Evolutionary conservation across 2,113 vertebrate genomes (phyloP).

Genomic region (Sinocyclocheilus anshuiensis): DNA sequence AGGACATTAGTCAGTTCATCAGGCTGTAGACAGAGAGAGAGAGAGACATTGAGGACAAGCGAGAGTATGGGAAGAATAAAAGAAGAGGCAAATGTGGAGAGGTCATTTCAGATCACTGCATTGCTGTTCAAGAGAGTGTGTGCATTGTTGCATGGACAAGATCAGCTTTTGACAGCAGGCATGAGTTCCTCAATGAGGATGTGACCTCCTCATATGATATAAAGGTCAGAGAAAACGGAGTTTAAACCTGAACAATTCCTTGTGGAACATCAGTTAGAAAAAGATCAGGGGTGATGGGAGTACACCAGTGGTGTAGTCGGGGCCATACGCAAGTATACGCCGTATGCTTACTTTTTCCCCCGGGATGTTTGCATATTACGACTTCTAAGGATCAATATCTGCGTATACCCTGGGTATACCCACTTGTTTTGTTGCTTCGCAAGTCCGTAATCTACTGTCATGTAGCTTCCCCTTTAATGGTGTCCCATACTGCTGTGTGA

Average conservation of each 20-base stretch:
- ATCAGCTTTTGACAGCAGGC: slow-evolving; percentile 13
- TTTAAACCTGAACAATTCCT: slow-evolving; percentile 25
- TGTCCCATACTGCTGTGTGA: too few species aligned
- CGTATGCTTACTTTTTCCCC: too few species aligned
- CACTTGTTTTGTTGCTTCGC: too few species aligned
- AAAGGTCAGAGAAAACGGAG: slow-evolving; percentile 19
- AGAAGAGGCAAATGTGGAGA: background rate
- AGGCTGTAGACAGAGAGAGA: slow-evolving; percentile 73
- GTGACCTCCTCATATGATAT: background rate
- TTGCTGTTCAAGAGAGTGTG: background rate
- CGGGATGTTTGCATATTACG: too few species aligned
- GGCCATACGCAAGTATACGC: too few species aligned
- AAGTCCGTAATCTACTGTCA: too few species aligned
- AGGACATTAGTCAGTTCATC: slow-evolving; percentile 95
- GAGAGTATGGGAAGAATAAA: background rate
- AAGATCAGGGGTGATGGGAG: background rate
- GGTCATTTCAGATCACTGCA: slow-evolving; percentile 20
- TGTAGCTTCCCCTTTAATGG: too few species aligned
- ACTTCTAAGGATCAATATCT: too few species aligned
- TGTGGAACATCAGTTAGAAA: background rate
- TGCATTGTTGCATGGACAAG: slow-evolving; percentile 21
- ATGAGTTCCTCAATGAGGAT: background rate
- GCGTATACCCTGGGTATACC: too few species aligned
- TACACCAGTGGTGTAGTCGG: too few species aligned
- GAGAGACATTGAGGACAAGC: background rate